Percentiles rank a stretch among this genome's conserved stretches.
phyloP scores from a whole-genome alignment of 2,797 vertebrate genomes.

The Emys orbicularis region DNA sequence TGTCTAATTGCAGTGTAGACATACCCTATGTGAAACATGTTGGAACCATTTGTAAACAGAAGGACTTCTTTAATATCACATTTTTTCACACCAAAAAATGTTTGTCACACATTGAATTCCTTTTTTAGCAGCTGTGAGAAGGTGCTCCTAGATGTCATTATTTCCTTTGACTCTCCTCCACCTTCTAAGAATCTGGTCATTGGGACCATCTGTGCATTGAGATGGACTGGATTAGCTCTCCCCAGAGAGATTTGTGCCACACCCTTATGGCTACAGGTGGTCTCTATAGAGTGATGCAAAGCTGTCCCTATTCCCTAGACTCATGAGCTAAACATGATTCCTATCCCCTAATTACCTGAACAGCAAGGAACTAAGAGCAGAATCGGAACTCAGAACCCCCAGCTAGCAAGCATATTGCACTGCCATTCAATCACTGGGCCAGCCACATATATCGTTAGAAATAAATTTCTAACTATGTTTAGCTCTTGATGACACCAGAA shows the following conservation, averaged over 20 bases:
- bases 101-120: background rate
- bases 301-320: background rate
- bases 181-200: background rate
- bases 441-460: background rate
- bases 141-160: background rate
- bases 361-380: background rate
- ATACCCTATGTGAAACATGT: background rate
- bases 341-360: background rate
- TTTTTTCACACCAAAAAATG: background rate
- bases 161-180: background rate
- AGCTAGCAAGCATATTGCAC: background rate
- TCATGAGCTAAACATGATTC: background rate
- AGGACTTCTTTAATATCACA: background rate
- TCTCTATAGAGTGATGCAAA: background rate
- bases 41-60: background rate
- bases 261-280: background rate
- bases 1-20: background rate
- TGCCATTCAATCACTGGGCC: background rate
- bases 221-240: background rate
- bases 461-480: background rate
- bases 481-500: background rate
- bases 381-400: background rate
- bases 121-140: background rate
- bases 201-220: no score
- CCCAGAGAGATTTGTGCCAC: background rate